These are phyloP conservation scores for Tachina grossa DNA, from an alignment of 2,888 invertebrate genomes.

Conservation along the genomic window DNA sequence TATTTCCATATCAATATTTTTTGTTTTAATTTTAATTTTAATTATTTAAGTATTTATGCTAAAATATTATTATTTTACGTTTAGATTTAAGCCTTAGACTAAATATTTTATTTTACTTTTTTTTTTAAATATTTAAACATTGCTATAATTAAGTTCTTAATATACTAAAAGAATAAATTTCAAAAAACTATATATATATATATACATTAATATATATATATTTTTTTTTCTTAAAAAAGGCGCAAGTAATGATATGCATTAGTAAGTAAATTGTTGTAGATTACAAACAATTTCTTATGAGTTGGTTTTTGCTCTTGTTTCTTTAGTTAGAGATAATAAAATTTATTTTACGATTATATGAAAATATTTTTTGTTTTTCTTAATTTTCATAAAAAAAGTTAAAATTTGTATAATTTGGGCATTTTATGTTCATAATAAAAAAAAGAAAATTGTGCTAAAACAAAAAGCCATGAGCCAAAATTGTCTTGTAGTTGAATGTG, in stretches of 20 bases:
- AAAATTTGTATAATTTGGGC: slow-evolving; percentile 61
- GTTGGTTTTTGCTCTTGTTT: slow-evolving; percentile 70
- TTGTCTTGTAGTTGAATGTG: background rate
- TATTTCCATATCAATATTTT: slow-evolving; percentile 49
- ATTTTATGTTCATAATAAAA: background rate
- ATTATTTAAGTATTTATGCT: slow-evolving; percentile 49
- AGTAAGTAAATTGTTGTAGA: slow-evolving; percentile 74
- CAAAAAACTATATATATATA: slow-evolving; percentile 60
- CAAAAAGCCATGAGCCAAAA: background rate
- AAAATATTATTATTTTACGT: slow-evolving; percentile 56
- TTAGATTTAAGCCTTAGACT: slow-evolving; percentile 72
- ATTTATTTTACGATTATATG: slow-evolving; percentile 32
- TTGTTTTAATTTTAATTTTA: slow-evolving; percentile 27
- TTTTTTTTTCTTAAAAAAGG: slow-evolving; percentile 76
- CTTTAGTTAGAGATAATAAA: slow-evolving; percentile 46
- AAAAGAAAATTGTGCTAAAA: slow-evolving; percentile 5
- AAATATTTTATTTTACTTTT: slow-evolving; percentile 48
- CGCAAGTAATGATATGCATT: slow-evolving; percentile 83
- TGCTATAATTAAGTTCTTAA: slow-evolving; percentile 65
- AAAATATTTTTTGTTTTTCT: slow-evolving; percentile 43
- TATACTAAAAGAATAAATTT: slow-evolving; percentile 64
- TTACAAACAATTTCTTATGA: slow-evolving; percentile 53
- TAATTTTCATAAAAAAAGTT: slow-evolving; percentile 74
- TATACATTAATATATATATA: slow-evolving; percentile 38
- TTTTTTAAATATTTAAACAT: slow-evolving; percentile 49